Base-by-base conservation (phyloP, 2,113 vertebrate species). In the Bubo scandiacus region DNA sequence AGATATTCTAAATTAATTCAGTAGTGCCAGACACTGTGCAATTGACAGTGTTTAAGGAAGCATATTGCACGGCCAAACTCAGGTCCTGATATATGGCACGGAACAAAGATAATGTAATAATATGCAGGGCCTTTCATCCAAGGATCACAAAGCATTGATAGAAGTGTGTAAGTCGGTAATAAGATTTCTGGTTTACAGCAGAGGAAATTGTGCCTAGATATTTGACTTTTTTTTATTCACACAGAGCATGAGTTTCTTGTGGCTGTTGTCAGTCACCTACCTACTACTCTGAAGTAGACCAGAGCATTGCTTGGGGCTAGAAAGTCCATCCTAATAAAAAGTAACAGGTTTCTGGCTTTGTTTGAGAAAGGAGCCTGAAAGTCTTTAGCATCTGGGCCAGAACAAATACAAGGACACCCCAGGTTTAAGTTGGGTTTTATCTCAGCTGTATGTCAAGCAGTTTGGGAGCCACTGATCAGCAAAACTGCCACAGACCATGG, bases 51-150 rank as follows among this genome's bases (percentile, higher is more conserved):
- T 49, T 81, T 89, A 81, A 95, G 55, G 43, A 54, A 92, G 49
- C 29, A 32, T 51, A 45, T 6, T 77, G 34, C 21, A 43, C 78
- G 32, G 25, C 81, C 8, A 11, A 92, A 83, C 62, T 81, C 72
- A 81, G 82, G 84, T 45, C 82, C 58, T 92, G 63, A 66, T 27
- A 54, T 40, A 81, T 77, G 73, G 47, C 42, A 58, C 90, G 67
- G 77, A 97, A 89, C 40, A 96, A 95, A 88, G 70, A 82, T 65
- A 95, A 82, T 45, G 22, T 29, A 87, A 79, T 75, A 88, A 75
- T 59, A 77, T 32, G 25, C 19, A 81, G 23, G 36, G 61, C 30
- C 49, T 89, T 94, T 90, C 71, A 87, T 91, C 43, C 70, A 75
- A 90, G 73, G 36, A 80, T 82, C 84, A 87, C 57, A 72, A 83